Conservation (phyloP, 1,140 invertebrate species). For the Euwallacea fornicatus region DNA sequence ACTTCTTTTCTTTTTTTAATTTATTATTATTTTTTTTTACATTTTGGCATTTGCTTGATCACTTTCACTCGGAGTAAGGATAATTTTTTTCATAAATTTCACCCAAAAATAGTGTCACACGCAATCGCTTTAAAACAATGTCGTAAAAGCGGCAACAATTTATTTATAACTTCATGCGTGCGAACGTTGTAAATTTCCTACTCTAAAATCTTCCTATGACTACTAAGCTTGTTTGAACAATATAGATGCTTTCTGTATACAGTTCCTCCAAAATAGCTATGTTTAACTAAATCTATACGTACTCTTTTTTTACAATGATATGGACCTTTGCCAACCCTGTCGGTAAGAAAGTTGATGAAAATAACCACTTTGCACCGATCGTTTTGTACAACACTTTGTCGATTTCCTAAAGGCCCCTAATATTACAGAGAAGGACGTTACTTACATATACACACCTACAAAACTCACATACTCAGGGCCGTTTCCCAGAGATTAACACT, state of each 20-base stretch:
- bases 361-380: slow-evolving; percentile 3
- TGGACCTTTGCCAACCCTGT: slow-evolving; percentile 42
- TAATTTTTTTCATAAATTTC: too few relatives aligned
- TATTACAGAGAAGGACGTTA: slow-evolving; percentile 20
- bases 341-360: slow-evolving; percentile 26
- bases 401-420: slow-evolving; percentile 31
- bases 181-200: too few relatives aligned
- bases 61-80: too few relatives aligned
- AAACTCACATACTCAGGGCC: slow-evolving; percentile 13
- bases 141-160: too few relatives aligned
- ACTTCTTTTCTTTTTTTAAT: too few relatives aligned
- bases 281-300: background rate
- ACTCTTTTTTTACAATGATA: slow-evolving; percentile 30
- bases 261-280: slow-evolving; percentile 14
- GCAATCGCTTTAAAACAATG: too few relatives aligned
- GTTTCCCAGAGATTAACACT: too few relatives aligned
- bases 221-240: background rate
- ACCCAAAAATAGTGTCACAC: too few relatives aligned
- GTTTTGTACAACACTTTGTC: slow-evolving; percentile 9
- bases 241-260: slow-evolving; percentile 15
- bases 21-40: too few relatives aligned
- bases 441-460: slow-evolving; percentile 25
- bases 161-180: too few relatives aligned
- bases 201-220: background rate
- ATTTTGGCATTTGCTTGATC: too few relatives aligned